phyloP scores from a whole-genome alignment of 2,797 vertebrate genomes.

The Sciurus vulgaris region DNA sequence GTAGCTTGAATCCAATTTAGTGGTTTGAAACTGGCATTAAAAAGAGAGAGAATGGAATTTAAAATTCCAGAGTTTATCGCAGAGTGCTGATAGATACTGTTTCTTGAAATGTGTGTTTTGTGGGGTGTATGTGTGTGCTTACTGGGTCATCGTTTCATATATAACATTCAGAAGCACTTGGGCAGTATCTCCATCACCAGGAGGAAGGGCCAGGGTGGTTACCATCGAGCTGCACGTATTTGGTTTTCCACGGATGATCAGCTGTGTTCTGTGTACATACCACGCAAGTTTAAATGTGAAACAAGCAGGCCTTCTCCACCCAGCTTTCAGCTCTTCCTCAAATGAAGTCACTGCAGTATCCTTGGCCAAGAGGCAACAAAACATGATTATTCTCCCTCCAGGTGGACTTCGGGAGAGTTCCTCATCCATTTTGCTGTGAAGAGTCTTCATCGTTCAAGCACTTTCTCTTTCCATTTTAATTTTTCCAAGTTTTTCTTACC shows the following conservation, averaged over 20 bases:
- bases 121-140: not conserved
- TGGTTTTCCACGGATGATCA: not conserved
- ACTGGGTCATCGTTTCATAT: not conserved
- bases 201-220: not conserved
- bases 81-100: not conserved
- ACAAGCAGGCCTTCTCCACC: not conserved
- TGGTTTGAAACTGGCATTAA: not conserved
- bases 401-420: not conserved
- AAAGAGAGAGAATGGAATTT: not conserved
- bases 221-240: not conserved
- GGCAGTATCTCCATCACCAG: not conserved
- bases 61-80: not conserved
- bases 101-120: not conserved
- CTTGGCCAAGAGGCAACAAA: constrained; percentile 48
- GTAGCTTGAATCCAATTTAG: not conserved
- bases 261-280: not conserved
- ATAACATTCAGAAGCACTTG: not conserved
- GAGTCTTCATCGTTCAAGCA: not conserved
- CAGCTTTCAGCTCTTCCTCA: constrained; percentile 46
- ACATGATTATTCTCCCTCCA: not conserved
- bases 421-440: not conserved
- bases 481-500: not conserved
- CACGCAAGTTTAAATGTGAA: not conserved
- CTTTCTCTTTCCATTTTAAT: not conserved
- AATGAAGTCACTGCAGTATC: constrained; percentile 31